Evolutionary conservation across 2,797 vertebrate species (phyloP).

Genomic region (Anguilla obscura): DNA sequence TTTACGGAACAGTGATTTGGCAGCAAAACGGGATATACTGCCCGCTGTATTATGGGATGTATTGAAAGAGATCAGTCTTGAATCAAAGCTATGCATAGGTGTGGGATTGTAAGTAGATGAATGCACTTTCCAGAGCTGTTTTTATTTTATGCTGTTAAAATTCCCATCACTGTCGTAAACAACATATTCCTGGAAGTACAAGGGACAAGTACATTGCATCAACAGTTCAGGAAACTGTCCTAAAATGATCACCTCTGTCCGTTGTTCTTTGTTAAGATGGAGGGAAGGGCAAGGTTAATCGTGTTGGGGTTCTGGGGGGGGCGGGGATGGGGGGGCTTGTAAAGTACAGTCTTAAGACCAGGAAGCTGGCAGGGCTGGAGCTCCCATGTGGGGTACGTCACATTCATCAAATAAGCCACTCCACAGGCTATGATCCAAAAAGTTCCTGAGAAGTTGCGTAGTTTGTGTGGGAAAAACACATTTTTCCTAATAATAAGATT

Average conservation of each 20-base stretch:
- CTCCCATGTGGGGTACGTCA: slow-evolving; percentile 38
- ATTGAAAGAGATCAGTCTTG: not conserved
- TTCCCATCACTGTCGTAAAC: not conserved
- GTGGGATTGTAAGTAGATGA: not conserved
- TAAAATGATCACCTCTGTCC: not conserved
- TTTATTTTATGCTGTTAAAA: not conserved
- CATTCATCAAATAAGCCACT: slow-evolving; percentile 36
- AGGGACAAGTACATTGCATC: not conserved
- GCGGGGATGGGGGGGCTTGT: not conserved
- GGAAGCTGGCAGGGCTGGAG: not conserved
- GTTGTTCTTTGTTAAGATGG: not conserved
- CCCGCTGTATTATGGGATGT: too few relatives aligned
- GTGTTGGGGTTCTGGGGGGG: not conserved
- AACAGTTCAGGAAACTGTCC: not conserved
- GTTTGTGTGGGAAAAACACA: slow-evolving; percentile 37
- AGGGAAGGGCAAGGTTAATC: not conserved
- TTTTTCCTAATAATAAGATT: slow-evolving; percentile 34
- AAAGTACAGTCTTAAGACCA: not conserved
- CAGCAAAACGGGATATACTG: not conserved
- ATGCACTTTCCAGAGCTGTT: not conserved
- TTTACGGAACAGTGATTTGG: not conserved
- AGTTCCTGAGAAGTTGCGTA: slow-evolving; percentile 2
- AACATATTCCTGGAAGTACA: not conserved
- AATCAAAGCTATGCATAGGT: not conserved
- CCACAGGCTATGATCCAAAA: slow-evolving; percentile 22